Base-by-base conservation (phyloP, 2,797 vertebrate species). In the Notolepis coatsorum region DNA sequence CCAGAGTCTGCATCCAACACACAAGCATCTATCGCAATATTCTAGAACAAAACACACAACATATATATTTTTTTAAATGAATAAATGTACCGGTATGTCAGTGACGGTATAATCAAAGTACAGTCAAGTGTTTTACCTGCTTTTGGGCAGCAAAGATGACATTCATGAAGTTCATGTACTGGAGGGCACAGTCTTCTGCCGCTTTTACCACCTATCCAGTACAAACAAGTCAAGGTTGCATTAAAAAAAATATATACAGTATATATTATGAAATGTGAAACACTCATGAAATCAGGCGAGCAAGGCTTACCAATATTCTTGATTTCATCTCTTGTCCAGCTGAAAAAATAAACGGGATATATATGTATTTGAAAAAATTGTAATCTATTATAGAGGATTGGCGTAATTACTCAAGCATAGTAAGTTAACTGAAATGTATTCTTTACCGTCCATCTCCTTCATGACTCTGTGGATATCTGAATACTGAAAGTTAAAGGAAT, bases 141-240 rank as follows among this genome's bases (percentile, higher is more conserved):
- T 98, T 99, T 82, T 99, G 97, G 3, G 98, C 96, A 0, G 97
- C 96, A 13, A 99, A 99, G 87, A 98, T 96, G 48, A 97, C 95
- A 2, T 99, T 99, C 98, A 99, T 99, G 84, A 99, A 98, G 88
- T 98, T 98, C 98, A 99, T 99, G 57, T 99, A 99, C 65, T 99
- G 98, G 27, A 93, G 63, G 0, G 97, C 92, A 0, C 95, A 97
- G 86, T 99, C 97, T 51, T 97, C 95, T 0, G 98, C 95, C 2
- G 97, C 96, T 90, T 99, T 98, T 38, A 99, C 93, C 58, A 99
- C 97, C 98, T 99, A 25, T 31, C 17, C 25, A 67, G 31, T 13
- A 10, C 50, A 72, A 71, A 75, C 0, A 50, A 68, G 31, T 7
- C 52, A 6, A 64, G 9, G 2, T 20, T 24, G 41, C 35, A 18